Percentiles rank a stretch among this genome's conserved stretches.
Conservation (phyloP, 2,888 invertebrate genomes). For the Ochropacha duplaris region DNA sequence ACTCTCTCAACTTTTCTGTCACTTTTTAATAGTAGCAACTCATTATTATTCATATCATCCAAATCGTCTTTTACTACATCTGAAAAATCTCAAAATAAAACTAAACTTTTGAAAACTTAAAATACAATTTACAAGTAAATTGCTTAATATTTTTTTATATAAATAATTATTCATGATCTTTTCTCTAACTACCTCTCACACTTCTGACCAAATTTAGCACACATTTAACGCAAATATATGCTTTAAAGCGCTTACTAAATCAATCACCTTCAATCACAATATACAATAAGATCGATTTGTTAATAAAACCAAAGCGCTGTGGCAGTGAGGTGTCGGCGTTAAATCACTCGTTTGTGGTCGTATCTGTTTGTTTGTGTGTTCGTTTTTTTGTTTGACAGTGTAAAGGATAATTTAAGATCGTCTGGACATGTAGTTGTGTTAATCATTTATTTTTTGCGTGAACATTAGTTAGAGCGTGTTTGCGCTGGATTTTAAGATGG, state of each 20-base stretch:
- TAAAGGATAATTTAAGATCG: slow-evolving; percentile 43
- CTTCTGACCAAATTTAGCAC: slow-evolving; percentile 25
- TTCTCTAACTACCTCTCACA: neutral
- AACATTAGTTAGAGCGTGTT: neutral
- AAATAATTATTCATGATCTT: neutral
- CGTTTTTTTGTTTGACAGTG: slow-evolving; percentile 29
- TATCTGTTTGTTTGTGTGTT: slow-evolving; percentile 36
- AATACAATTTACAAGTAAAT: no score
- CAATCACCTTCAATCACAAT: slow-evolving; percentile 68
- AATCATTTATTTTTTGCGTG: neutral
- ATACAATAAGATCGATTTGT: slow-evolving; percentile 65
- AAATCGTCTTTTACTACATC: no score
- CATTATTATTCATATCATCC: no score
- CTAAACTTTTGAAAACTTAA: no score
- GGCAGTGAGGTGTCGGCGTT: slow-evolving; percentile 39
- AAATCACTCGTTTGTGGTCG: slow-evolving; percentile 64
- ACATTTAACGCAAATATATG: slow-evolving; percentile 42
- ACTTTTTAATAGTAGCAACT: no score
- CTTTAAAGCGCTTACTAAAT: slow-evolving; percentile 50
- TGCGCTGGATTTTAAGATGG: neutral
- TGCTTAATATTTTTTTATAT: no score
- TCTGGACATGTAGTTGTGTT: slow-evolving; percentile 29
- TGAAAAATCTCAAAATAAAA: no score
- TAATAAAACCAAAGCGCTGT: slow-evolving; percentile 35
- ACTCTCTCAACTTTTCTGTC: no score